A percentile compares a stretch with the other conserved stretches of the same genome.
Conservation (phyloP, 2,888 invertebrate genomes). For the Athripsodes cinereus region DNA sequence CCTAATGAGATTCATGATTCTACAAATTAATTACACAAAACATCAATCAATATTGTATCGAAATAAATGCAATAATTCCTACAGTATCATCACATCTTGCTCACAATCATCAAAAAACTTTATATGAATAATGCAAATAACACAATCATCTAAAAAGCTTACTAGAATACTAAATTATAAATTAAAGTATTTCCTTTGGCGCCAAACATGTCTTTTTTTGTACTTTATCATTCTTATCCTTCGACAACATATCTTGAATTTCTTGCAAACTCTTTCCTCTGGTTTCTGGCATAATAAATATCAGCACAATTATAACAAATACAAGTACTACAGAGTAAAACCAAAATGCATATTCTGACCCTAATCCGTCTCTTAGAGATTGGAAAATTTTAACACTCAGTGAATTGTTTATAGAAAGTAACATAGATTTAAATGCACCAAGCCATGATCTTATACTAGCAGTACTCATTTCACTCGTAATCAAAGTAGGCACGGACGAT, state of each 20-base stretch:
- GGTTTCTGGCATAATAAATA: constrained; percentile 13
- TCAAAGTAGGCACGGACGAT: constrained; percentile 5
- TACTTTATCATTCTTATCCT: too few species aligned
- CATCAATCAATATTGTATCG: too few species aligned
- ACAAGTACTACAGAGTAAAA: constrained; percentile 3
- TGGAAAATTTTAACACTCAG: constrained; percentile 11
- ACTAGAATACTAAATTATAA: too few species aligned
- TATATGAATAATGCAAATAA: too few species aligned
- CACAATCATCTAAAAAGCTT: too few species aligned
- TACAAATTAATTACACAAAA: too few species aligned
- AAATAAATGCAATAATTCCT: too few species aligned
- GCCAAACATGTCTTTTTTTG: too few species aligned
- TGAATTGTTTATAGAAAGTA: constrained; percentile 6
- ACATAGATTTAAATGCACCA: constrained; percentile 13
- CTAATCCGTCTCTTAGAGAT: constrained; percentile 5
- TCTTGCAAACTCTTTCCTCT: constrained; percentile 13
- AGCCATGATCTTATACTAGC: constrained; percentile 17
- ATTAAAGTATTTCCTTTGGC: too few species aligned
- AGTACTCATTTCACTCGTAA: constrained; percentile 17
- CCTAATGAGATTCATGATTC: too few species aligned
- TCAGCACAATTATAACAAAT: not conserved
- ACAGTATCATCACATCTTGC: too few species aligned
- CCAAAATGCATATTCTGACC: constrained; percentile 12
- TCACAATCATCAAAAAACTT: too few species aligned
- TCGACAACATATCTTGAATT: constrained; percentile 13